Percentiles rank a stretch among this genome's conserved stretches.
These are phyloP conservation scores for Xylophagus ater DNA, from an alignment of 2,888 invertebrate species.

Conservation along the genomic window DNA sequence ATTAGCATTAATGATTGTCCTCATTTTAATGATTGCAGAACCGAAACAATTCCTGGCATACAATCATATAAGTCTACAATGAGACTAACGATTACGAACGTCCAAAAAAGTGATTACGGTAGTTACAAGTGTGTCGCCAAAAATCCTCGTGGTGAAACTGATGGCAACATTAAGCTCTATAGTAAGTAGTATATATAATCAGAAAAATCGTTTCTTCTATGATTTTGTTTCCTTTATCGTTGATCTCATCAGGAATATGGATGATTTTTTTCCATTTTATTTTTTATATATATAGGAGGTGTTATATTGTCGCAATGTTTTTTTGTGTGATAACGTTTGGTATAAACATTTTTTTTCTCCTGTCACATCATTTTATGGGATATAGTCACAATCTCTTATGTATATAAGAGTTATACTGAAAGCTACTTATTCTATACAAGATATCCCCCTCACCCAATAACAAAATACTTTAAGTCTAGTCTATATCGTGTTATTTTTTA, in stretches of 20 bases:
- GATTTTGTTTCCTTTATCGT: background rate
- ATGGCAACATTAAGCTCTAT: conserved; percentile 78
- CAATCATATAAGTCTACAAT: conserved; percentile 81
- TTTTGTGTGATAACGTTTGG: too few relatives aligned
- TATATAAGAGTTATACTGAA: too few relatives aligned
- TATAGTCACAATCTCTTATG: too few relatives aligned
- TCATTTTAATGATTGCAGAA: conserved; percentile 29
- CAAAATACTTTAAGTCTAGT: background rate
- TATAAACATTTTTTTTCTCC: too few relatives aligned
- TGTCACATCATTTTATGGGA: too few relatives aligned
- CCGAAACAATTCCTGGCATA: conserved; percentile 57
- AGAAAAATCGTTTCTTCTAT: too few relatives aligned
- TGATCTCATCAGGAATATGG: background rate
- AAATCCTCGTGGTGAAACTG: conserved; percentile 83
- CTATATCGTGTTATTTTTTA: too few relatives aligned
- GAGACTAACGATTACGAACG: conserved; percentile 69
- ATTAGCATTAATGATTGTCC: background rate
- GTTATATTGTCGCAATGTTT: too few relatives aligned
- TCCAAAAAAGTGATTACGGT: conserved; percentile 71
- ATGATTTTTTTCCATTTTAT: too few relatives aligned
- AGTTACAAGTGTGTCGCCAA: conserved; percentile 80
- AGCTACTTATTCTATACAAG: conserved; percentile 2
- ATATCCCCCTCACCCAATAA: background rate
- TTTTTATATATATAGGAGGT: too few relatives aligned
- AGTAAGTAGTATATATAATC: conserved; percentile 50